Evolutionary conservation across 2,113 vertebrate genomes (phyloP).

Genomic region (Pachycephala philippinensis): DNA sequence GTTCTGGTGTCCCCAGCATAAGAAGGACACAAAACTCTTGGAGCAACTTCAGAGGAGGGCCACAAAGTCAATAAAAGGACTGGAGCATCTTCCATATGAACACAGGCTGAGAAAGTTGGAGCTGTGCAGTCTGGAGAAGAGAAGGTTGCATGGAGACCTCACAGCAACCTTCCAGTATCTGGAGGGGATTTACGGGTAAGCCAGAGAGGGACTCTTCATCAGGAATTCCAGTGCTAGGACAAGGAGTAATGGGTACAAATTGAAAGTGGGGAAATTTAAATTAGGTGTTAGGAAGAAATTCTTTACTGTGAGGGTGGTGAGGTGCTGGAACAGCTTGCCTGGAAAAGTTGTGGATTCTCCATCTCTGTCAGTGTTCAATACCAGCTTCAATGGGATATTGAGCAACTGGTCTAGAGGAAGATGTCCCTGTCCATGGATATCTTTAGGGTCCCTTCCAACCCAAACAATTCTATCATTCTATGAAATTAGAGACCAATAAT

Average conservation of each 20-base stretch:
- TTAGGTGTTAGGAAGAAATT: not conserved
- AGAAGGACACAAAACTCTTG: not conserved
- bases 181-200: not conserved
- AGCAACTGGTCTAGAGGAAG: not conserved
- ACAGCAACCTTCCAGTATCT: not conserved
- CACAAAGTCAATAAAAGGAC: not conserved
- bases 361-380: not conserved
- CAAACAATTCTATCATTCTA: not conserved
- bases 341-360: not conserved
- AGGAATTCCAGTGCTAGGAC: not conserved
- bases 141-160: not conserved
- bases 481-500: not conserved
- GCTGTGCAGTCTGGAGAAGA: not conserved
- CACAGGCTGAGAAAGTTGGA: not conserved
- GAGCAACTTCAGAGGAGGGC: not conserved
- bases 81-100: not conserved
- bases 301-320: not conserved
- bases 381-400: not conserved
- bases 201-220: not conserved
- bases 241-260: not conserved
- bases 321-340: accelerated
- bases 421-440: not conserved
- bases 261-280: not conserved
- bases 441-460: not conserved
- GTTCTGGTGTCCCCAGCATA: not conserved